A percentile compares a stretch with the other conserved stretches of the same genome.
Evolutionary conservation across 2,797 vertebrate species (phyloP).

Genomic region (Garrulus glandarius): DNA sequence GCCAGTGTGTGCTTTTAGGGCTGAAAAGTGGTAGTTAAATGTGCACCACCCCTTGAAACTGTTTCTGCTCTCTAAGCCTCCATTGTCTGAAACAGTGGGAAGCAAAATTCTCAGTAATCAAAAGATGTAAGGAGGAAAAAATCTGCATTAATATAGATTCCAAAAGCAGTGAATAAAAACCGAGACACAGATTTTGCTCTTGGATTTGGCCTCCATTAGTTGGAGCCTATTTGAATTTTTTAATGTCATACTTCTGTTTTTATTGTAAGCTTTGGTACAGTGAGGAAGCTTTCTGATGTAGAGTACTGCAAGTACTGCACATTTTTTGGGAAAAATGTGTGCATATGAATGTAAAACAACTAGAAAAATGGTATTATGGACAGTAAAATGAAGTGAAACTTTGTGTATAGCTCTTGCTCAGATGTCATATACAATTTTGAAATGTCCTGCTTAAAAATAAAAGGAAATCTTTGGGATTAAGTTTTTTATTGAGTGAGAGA

Average conservation of each 20-base stretch:
- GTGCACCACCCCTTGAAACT: constrained; percentile 15
- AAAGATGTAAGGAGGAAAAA: neutral
- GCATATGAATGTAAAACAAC: neutral
- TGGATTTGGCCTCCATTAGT: neutral
- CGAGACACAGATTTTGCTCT: neutral
- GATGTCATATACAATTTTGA: neutral
- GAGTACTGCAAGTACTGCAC: neutral
- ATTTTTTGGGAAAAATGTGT: neutral
- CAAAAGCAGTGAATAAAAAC: neutral
- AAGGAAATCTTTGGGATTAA: constrained; percentile 20
- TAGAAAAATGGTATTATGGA: neutral
- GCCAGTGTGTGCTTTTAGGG: neutral
- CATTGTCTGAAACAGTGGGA: constrained; percentile 53
- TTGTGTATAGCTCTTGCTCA: neutral
- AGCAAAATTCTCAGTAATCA: constrained; percentile 1
- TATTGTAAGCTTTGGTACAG: neutral
- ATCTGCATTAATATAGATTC: neutral
- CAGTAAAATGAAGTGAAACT: neutral
- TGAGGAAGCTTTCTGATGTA: neutral
- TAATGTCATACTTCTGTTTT: neutral
- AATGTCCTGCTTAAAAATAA: constrained; percentile 12
- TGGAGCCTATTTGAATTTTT: neutral
- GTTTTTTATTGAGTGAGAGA: constrained; percentile 27
- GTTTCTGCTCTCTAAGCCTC: constrained; percentile 29
- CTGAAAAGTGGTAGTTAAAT: constrained; percentile 21